Base-by-base conservation (phyloP, 2,113 vertebrate species). In the Carollia perspicillata region DNA sequence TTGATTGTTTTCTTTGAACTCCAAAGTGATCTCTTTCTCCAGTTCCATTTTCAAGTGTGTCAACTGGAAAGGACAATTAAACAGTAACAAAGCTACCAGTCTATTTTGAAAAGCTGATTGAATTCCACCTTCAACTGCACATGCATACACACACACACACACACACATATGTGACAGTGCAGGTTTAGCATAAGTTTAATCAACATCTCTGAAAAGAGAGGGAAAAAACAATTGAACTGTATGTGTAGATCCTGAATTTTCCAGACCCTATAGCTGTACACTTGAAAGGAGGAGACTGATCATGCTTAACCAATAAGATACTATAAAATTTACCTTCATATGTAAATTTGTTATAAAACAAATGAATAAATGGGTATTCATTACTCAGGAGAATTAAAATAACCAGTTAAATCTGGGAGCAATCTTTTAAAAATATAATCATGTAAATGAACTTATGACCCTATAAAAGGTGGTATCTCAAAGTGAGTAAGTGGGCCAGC, bases 21-120 rank as follows among this genome's bases (percentile, higher is more conserved):
- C 75, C 26, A 55, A 26, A 75, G 8, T 53, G 4, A 86, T 51
- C 55, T 72, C 42, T 68, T 49, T 93, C 65, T 37, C 51, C 87
- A 74, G 83, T 65, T 96, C n/a, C 13, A 66, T 65, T 89, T 77
- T 93, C 40, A 93, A 49, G 91, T 79, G 14, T 69, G 74, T 95
- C 79, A 95, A 93, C 37, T 51, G 0, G 89, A 84, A 89, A 90
- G 58, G 51, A 88, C 55, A 95, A 86, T 84, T 95, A 80, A 58
- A 42, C 17, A 72, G 42, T 66, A 93, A 68, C 49, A 84, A 42
- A 92, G 81, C 12, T 80, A 69, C 22, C 13, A 91, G 51, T 16
- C 33, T 93, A 69, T 86, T 97, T 60, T 95, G 40, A 97, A 95
- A 84, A 72, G 72, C 42, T 92, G 94, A 81, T 0, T 93, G 69